Conservation (phyloP, 1,140 invertebrate species). For the Aphelinus atriplicis region DNA sequence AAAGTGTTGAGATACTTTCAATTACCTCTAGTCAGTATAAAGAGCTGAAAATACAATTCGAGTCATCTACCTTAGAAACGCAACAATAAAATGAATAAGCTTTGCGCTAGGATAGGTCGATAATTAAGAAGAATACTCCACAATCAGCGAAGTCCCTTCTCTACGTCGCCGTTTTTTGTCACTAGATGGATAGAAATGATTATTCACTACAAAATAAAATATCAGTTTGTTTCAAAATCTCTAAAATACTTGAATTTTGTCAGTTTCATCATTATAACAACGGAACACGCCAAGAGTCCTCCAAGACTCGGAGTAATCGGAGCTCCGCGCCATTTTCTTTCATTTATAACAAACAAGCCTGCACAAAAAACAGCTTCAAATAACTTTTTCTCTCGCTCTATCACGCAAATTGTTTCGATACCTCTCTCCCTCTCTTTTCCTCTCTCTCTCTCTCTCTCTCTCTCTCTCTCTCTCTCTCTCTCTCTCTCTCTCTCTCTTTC, state of each 20-base stretch:
- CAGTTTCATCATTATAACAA: constrained; percentile 2
- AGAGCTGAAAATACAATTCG: too few species aligned
- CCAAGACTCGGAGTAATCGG: neutral
- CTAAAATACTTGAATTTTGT: neutral
- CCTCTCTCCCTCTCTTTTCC: too few species aligned
- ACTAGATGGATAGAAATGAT: neutral
- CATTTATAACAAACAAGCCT: constrained; percentile 17
- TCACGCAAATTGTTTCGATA: too few species aligned
- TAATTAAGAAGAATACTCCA: too few species aligned
- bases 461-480: constrained; percentile 2
- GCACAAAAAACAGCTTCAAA: constrained; percentile 1
- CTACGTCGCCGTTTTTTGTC: neutral
- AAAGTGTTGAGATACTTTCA: too few species aligned
- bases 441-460: constrained; percentile 8
- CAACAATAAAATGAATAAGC: too few species aligned
- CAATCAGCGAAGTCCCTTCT: too few species aligned
- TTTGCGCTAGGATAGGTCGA: too few species aligned
- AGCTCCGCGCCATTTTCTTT: constrained; percentile 9
- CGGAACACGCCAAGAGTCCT: constrained; percentile 27
- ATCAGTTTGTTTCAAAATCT: neutral
- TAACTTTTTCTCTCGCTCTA: neutral
- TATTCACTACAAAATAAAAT: neutral
- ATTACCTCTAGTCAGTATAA: too few species aligned
- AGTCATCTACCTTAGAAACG: too few species aligned
- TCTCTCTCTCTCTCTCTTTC: neutral